Percentiles rank a stretch among this genome's conserved stretches.
Conservation (phyloP, 2,113 vertebrate genomes). For the Chloroceryle aenea region DNA sequence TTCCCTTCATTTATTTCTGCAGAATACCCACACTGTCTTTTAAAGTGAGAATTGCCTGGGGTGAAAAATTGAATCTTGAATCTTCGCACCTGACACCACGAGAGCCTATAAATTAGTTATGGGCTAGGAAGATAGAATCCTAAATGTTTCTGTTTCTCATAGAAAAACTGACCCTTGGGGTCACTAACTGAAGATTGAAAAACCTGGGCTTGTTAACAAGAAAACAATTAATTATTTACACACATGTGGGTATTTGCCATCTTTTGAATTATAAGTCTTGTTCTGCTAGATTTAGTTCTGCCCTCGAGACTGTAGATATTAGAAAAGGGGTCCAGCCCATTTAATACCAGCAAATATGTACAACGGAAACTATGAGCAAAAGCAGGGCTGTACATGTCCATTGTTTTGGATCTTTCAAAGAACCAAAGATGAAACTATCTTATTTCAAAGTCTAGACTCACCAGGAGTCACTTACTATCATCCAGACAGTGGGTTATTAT, state of each 20-base stretch:
- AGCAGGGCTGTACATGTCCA: not conserved
- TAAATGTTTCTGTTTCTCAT: constrained; percentile 58
- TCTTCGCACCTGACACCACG: constrained; percentile 71
- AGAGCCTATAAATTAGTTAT: constrained; percentile 77
- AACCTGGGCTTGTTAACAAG: constrained; percentile 57
- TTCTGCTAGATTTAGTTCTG: constrained; percentile 24
- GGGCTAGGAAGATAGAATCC: constrained; percentile 57
- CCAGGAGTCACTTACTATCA: not conserved
- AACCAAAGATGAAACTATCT: not conserved
- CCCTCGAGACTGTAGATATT: not conserved
- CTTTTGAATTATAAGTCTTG: constrained; percentile 32
- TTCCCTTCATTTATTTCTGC: constrained; percentile 60
- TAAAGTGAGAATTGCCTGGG: constrained; percentile 60
- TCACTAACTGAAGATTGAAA: constrained; percentile 52
- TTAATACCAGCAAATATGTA: not conserved
- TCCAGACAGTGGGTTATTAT: constrained; percentile 4
- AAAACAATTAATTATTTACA: constrained; percentile 76
- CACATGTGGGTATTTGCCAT: constrained; percentile 26
- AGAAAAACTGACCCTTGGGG: constrained; percentile 44
- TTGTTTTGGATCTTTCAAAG: not conserved
- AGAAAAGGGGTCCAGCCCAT: not conserved
- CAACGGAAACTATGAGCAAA: not conserved
- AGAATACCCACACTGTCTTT: constrained; percentile 55
- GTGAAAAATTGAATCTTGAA: constrained; percentile 70
- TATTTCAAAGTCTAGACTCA: not conserved